Percentiles rank a stretch among this genome's conserved stretches.
phyloP scores from a whole-genome alignment of 2,797 vertebrate species.

The Schizopygopsis malacanthus region DNA sequence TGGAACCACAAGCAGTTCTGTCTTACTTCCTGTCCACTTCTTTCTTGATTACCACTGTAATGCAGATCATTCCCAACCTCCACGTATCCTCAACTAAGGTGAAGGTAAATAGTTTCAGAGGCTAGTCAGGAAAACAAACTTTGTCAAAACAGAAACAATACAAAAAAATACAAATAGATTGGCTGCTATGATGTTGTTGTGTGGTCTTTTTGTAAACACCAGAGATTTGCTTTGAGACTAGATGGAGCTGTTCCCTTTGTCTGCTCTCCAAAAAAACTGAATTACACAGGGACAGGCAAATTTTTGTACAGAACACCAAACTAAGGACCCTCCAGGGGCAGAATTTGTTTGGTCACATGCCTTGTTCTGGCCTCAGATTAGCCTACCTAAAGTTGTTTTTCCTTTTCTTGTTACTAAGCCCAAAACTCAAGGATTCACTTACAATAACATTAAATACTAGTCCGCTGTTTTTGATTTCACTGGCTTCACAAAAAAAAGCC shows the following conservation, averaged over 20 bases:
- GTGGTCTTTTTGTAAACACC: slow-evolving; percentile 81
- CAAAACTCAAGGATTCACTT: slow-evolving; percentile 63
- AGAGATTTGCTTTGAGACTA: slow-evolving; percentile 75
- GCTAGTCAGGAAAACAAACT: slow-evolving; percentile 60
- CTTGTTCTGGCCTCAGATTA: slow-evolving; percentile 71
- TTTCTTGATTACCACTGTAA: neutral
- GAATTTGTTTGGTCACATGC: slow-evolving; percentile 61
- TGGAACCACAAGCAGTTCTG: no score
- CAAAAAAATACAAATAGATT: slow-evolving; percentile 76
- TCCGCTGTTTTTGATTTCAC: slow-evolving; percentile 56
- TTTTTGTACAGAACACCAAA: slow-evolving; percentile 70
- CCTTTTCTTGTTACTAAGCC: slow-evolving; percentile 72
- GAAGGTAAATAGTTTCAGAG: slow-evolving; percentile 60
- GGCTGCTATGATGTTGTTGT: slow-evolving; percentile 78
- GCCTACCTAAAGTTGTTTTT: slow-evolving; percentile 73
- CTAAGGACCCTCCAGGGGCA: slow-evolving; percentile 55
- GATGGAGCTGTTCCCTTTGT: slow-evolving; percentile 75
- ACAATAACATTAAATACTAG: slow-evolving; percentile 62
- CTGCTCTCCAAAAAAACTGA: slow-evolving; percentile 73
- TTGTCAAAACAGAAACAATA: slow-evolving; percentile 67
- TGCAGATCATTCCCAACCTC: neutral
- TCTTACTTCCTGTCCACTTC: no score
- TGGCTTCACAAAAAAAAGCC: slow-evolving; percentile 52
- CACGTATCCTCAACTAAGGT: slow-evolving; percentile 1
- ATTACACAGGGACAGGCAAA: slow-evolving; percentile 64